Evolutionary conservation across 1,140 invertebrate genomes (phyloP).

Genomic region (Condylostylus longicornis): DNA sequence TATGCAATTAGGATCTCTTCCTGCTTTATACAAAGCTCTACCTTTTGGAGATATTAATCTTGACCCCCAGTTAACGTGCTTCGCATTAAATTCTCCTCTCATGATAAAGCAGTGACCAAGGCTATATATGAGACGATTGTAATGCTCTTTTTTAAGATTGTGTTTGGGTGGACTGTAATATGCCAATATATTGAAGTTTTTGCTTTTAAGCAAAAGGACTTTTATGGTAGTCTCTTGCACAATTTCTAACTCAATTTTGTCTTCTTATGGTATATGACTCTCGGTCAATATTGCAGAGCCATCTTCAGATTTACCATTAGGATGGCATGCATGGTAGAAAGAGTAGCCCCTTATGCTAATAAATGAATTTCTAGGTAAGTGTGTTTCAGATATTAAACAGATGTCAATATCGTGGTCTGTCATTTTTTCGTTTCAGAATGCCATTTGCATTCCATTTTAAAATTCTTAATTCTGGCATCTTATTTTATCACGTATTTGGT

Average conservation of each 20-base stretch:
- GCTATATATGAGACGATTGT: not conserved
- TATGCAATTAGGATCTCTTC: not conserved
- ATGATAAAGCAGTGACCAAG: not conserved
- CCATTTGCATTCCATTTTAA: too few species aligned
- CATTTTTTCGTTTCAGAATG: too few species aligned
- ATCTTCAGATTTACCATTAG: not conserved
- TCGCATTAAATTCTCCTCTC: not conserved
- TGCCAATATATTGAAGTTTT: not conserved
- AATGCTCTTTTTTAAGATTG: not conserved
- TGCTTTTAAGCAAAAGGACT: not conserved
- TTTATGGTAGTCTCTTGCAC: not conserved
- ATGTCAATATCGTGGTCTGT: too few species aligned
- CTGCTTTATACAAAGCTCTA: not conserved
- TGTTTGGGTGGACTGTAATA: not conserved
- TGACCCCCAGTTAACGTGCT: not conserved
- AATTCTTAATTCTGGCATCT: too few species aligned
- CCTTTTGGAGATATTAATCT: not conserved
- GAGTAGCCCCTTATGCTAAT: not conserved
- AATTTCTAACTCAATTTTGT: not conserved
- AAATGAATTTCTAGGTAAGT: not conserved
- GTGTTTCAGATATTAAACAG: conserved; percentile 1
- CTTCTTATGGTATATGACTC: not conserved
- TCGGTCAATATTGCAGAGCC: not conserved
- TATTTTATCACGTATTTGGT: too few species aligned
- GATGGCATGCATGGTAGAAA: not conserved